These are phyloP conservation scores for Thaumetopoea pityocampa DNA, from an alignment of 1,140 invertebrate species.

Conservation along the genomic window DNA sequence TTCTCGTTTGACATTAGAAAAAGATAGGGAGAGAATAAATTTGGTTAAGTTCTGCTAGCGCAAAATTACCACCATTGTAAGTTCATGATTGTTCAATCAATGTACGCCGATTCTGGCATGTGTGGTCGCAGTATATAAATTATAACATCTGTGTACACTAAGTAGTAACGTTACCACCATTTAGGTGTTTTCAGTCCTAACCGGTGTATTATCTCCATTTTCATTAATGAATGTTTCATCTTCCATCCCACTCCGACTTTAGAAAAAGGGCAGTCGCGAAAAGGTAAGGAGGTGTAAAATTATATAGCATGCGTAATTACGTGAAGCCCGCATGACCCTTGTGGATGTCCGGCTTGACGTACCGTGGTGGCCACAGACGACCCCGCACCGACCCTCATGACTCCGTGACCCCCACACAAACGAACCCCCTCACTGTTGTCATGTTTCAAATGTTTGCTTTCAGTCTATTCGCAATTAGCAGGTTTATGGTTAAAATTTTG, in stretches of 20 bases:
- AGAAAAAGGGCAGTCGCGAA: slow-evolving; percentile 90
- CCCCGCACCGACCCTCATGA: slow-evolving; percentile 4
- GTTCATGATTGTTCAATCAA: too few relatives aligned
- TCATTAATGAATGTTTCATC: slow-evolving; percentile 74
- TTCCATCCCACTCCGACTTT: slow-evolving; percentile 73
- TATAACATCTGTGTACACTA: too few relatives aligned
- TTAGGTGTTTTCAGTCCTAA: slow-evolving; percentile 27
- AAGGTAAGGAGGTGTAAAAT: slow-evolving; percentile 80
- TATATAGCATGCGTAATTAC: slow-evolving; percentile 57
- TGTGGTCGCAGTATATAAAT: too few relatives aligned
- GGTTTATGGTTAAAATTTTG: slow-evolving; percentile 1
- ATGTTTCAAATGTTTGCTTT: slow-evolving; percentile 29
- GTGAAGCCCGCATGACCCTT: slow-evolving; percentile 63
- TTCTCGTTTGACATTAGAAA: too few relatives aligned
- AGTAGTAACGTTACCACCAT: slow-evolving; percentile 16
- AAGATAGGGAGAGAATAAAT: too few relatives aligned
- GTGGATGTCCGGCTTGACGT: slow-evolving; percentile 33
- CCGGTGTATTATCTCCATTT: slow-evolving; percentile 46
- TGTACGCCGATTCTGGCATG: too few relatives aligned
- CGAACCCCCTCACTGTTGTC: slow-evolving; percentile 18
- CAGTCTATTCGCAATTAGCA: slow-evolving; percentile 18
- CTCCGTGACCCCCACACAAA: slow-evolving; percentile 8
- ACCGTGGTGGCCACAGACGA: slow-evolving; percentile 1
- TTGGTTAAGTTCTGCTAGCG: too few relatives aligned
- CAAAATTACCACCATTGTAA: too few relatives aligned